phyloP scores from a whole-genome alignment of 2,888 invertebrate species.

The Lissonota sp. region DNA sequence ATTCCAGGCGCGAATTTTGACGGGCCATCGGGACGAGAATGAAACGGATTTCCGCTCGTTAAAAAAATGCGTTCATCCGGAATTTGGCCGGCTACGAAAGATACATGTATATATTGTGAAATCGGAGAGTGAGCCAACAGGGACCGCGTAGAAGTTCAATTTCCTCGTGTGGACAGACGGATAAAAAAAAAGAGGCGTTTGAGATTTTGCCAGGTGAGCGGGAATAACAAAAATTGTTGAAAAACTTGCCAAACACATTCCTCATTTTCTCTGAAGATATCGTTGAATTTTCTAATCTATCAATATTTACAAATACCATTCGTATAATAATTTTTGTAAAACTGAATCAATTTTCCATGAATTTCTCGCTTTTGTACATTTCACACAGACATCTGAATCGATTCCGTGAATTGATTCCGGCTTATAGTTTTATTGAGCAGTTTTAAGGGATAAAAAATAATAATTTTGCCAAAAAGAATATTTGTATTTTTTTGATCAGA shows the following conservation, averaged over 20 bases:
- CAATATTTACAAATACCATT: not conserved
- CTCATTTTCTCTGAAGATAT: not conserved
- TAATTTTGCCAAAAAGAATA: too few relatives aligned
- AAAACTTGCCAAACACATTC: too few relatives aligned
- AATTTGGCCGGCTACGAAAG: slow-evolving; percentile 46
- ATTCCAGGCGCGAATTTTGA: slow-evolving; percentile 32
- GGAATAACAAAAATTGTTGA: too few relatives aligned
- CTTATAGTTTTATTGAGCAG: too few relatives aligned
- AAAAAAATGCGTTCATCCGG: slow-evolving; percentile 60
- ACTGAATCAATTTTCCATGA: not conserved
- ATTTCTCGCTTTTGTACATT: too few relatives aligned
- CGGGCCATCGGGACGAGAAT: not conserved
- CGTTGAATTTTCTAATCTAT: not conserved
- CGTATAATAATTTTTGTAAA: not conserved
- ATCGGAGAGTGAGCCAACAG: not conserved
- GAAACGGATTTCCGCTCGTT: slow-evolving; percentile 68
- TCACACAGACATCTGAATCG: too few relatives aligned
- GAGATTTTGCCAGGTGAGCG: too few relatives aligned
- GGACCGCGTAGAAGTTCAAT: slow-evolving; percentile 10
- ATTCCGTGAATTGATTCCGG: too few relatives aligned
- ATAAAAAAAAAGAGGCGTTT: not conserved
- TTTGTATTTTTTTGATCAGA: too few relatives aligned
- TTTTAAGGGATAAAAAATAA: too few relatives aligned
- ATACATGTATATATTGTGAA: not conserved
- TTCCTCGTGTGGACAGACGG: slow-evolving; percentile 16